Evolutionary conservation across 2,797 vertebrate genomes (phyloP), one percentile per base, ranked within the genome.

Genomic region (Acanthis flammea): DNA sequence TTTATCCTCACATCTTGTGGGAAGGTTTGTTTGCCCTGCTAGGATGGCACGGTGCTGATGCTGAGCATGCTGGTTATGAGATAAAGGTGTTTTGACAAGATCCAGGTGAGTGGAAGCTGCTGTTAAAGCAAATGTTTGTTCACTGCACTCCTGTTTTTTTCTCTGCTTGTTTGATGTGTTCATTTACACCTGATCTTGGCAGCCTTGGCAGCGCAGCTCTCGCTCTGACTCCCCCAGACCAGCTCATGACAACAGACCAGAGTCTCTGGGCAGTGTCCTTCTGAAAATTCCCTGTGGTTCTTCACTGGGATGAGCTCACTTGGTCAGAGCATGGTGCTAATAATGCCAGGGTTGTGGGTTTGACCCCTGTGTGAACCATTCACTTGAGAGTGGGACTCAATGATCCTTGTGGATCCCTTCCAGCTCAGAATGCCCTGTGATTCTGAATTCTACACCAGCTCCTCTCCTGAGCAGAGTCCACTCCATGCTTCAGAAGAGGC

Each of bases 1-100:
- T 83, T 92, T 86, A 71, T 62, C 90, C 77, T 67, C 22, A 16
- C 27, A 23, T 68, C 77, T 23, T 77, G 30, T 51, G 55, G 19
- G 44, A 67, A 39, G 24, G 35, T 88, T 65, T 63, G 30, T 87
- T 94, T 81, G 55, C 41, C 65, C 31, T 44, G 1, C 24, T 7
- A 17, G 65, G 66, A 39, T 35, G 76, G 76, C 54, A n/a, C 3
- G 7, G 13, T 0, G 1, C 74, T 72, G 58, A 67, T 78, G 37
- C 72, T 2, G 7, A 86, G 73, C 58, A 24, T 24, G 41, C 51
- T 66, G 30, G 47, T 58, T 45, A 78, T 42, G 44, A 68, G 57
- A 88, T 82, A 60, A 90, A 88, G 90, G 78, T 73, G 57, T 93
- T 94, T 67, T 90, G 73, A 90, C 77, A 85, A 82, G 67, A 71